Evolutionary conservation across 2,888 invertebrate species (phyloP), one percentile per base, ranked within the genome.

Genomic region (Drosophila mercatorum): DNA sequence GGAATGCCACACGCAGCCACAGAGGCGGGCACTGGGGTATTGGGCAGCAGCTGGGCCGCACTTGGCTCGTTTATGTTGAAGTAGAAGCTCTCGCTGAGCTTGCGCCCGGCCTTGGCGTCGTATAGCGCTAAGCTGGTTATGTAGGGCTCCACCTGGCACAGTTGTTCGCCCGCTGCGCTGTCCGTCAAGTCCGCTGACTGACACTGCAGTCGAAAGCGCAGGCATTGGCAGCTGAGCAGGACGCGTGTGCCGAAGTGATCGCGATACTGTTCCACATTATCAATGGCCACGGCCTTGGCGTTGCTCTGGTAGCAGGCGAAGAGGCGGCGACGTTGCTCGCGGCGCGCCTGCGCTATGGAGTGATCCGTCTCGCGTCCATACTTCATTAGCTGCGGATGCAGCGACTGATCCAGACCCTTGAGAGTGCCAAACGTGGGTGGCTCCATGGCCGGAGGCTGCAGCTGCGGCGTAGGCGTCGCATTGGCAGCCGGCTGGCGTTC

Each of bases 51-150:
- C 69, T 94, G 94, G 55, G 94, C 93, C n/a, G 96, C 95, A 73
- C 95, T 94, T 11, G 95, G 94, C 89, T 96, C 95, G 93, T 97
- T 97, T 17, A 97, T 94, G 92, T 97, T 97, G 90, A 97, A 97
- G 92, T 97, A 96, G 93, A 98, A 98, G 93, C 97, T 98, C 92
- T 98, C 98, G 2, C 98, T 97, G 75, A 99, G 94, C 93, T 98
- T 98, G 90, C 95, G 95, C 43, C 96, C 96, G 79, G 95, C 95
- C 90, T 96, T 96, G 7, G 96, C 97, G 94, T 99, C 99, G 93
- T 97, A 99, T 47, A 99, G 93, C 65, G 97, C 96, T 80, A 99
- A 93, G 55, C 96, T 95, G 26, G 98, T 96, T 91, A 97, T 97
- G 93, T 99, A 99, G 0, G 99, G 99, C 92, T 99, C 99, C 61